Base-by-base conservation (phyloP, 2,797 vertebrate genomes). In the Crenuchus spilurus region DNA sequence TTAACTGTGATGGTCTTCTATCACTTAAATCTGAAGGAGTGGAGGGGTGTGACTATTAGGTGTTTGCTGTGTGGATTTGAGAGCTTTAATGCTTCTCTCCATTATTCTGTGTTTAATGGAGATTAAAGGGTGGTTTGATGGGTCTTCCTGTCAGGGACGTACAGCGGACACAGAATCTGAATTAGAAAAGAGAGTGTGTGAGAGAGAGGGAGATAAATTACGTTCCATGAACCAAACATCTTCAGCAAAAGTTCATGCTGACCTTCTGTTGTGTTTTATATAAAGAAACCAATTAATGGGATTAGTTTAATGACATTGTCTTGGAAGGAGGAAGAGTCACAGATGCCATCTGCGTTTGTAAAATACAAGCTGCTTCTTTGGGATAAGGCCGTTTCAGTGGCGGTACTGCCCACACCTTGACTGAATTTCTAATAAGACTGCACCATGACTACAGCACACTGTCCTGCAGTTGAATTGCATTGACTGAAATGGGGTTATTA, bases 381-480 rank as follows among this genome's bases (percentile, higher is more conserved):
- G 69, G 11, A 24, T 4, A 22, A 68, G 37, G 63, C 16, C 24
- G 24, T n/a, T 42, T 44, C 26, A 30, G 3, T 14, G 20, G 31
- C 30, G 24, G n/a, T 61, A n/a, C 35, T 41, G 63, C 33, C 46
- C 26, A 14, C 61, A 33, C 2, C 46, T 52, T 41, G 30, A 49
- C 30, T 37, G 57, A 33, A 61, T 60, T 10, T 60, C 35, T 33
- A 66, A 76, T 71, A 44, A 28, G 61, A 51, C 35, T 16, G 55
- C 54, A 44, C 22, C 9, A 42, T 20, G 26, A 61, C 13, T 39
- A 24, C 26, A 18, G 48, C 57, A 72, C 37, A 20, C 14, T 18
- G 6, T 39, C 31, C 55, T 65, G 28, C 39, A 28, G 26, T 22
- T 72, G 44, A 61, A 39, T 67, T 54, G 22, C 33, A 54, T 13